Conservation (phyloP, 2,113 vertebrate genomes). For the Sinocyclocheilus anshuiensis region DNA sequence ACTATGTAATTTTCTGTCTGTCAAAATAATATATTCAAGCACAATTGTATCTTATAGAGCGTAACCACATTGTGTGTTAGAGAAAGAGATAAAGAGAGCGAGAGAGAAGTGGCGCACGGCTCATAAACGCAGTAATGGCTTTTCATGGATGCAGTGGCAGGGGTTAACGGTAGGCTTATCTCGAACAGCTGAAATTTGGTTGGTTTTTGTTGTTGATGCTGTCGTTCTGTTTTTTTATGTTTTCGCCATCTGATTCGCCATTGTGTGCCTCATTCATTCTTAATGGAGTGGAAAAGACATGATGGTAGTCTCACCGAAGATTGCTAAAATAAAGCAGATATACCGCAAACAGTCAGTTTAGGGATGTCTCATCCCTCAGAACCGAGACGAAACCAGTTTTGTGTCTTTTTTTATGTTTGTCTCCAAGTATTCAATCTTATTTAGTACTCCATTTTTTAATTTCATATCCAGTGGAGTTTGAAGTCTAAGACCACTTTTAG, state of each 20-base stretch:
- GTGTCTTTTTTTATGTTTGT: not conserved
- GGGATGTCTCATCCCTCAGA: constrained; percentile 10
- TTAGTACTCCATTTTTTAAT: too few species aligned
- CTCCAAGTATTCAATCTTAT: not conserved
- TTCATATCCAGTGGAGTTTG: too few species aligned
- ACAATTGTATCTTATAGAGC: constrained; percentile 48
- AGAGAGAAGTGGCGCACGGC: constrained; percentile 39
- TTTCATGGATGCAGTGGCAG: constrained; percentile 46
- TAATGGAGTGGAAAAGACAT: constrained; percentile 70
- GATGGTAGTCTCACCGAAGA: constrained; percentile 44
- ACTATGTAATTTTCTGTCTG: constrained; percentile 46
- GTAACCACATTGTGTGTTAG: constrained; percentile 43
- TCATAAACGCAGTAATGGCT: constrained; percentile 54
- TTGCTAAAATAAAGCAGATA: constrained; percentile 65
- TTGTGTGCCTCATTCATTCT: constrained; percentile 61
- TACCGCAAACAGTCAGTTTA: constrained; percentile 39
- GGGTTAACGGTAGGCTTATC: constrained; percentile 47
- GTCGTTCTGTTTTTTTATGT: constrained; percentile 35
- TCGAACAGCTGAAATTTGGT: constrained; percentile 42
- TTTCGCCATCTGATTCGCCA: constrained; percentile 50
- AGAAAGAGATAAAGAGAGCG: constrained; percentile 40
- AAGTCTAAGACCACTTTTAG: too few species aligned
- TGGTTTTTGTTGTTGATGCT: constrained; percentile 47
- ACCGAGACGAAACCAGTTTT: not conserved
- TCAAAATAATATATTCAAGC: constrained; percentile 48